phyloP scores from a whole-genome alignment of 2,113 vertebrate species.

The Nerophis lumbriciformis region DNA sequence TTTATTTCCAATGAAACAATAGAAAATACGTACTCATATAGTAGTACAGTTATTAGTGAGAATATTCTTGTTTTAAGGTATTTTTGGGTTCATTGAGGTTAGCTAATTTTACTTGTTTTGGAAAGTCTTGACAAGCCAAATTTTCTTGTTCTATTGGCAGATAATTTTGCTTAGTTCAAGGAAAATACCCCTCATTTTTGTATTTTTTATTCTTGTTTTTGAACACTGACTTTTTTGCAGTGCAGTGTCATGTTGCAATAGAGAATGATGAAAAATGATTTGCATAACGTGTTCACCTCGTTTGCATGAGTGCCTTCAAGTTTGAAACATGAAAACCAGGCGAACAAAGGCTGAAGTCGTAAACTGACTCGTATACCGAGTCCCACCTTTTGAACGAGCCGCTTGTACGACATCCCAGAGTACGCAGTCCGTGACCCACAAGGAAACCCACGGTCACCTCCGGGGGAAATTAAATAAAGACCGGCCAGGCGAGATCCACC shows the following conservation, averaged over 20 bases:
- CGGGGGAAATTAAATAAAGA: constrained; percentile 15
- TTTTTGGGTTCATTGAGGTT: too few relatives aligned
- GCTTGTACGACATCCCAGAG: constrained; percentile 45
- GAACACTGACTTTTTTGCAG: too few relatives aligned
- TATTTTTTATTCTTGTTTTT: too few relatives aligned
- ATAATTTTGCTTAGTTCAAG: too few relatives aligned
- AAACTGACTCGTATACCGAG: neutral
- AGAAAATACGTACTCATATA: too few relatives aligned
- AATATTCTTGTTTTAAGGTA: too few relatives aligned
- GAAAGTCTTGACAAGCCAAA: too few relatives aligned
- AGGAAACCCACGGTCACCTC: constrained; percentile 38
- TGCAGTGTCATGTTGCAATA: constrained; percentile 8
- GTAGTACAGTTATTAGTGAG: too few relatives aligned
- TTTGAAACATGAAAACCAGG: constrained; percentile 46
- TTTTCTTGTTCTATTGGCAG: too few relatives aligned
- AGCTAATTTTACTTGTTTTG: too few relatives aligned
- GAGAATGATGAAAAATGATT: constrained; percentile 32
- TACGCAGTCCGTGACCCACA: constrained; percentile 29
- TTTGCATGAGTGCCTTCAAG: constrained; percentile 49
- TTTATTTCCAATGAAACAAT: too few relatives aligned
- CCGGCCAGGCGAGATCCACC: constrained; percentile 42
- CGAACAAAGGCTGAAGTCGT: constrained; percentile 8
- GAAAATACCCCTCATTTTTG: too few relatives aligned
- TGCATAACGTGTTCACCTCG: constrained; percentile 45
- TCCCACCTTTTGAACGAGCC: constrained; percentile 31